Percentiles rank a stretch among this genome's conserved stretches.
Conservation (phyloP, 2,797 vertebrate species). For the Labeo calbasu region DNA sequence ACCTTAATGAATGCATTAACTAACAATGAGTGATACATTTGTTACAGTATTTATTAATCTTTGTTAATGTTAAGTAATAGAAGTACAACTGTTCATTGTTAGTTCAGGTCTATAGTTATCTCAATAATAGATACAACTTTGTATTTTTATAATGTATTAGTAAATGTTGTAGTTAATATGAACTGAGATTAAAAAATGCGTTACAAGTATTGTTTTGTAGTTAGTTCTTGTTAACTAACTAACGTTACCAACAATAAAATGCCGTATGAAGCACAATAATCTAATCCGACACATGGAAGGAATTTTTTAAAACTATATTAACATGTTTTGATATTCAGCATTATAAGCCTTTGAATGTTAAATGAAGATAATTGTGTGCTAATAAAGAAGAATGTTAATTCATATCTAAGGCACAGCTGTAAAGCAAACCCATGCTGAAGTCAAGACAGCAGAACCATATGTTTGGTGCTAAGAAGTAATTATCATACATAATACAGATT, state of each 20-base stretch:
- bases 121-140: too few species aligned
- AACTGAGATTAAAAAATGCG: too few species aligned
- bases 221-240: too few species aligned
- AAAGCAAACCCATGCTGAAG: slow-evolving; percentile 46
- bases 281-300: not conserved
- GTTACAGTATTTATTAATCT: too few species aligned
- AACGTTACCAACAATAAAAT: not conserved
- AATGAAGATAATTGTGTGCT: slow-evolving; percentile 50
- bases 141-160: too few species aligned
- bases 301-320: slow-evolving; percentile 68
- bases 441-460: slow-evolving; percentile 42
- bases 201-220: too few species aligned
- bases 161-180: too few species aligned
- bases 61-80: too few species aligned
- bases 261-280: not conserved
- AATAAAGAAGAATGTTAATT: slow-evolving; percentile 48
- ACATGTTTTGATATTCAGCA: slow-evolving; percentile 61
- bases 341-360: slow-evolving; percentile 46
- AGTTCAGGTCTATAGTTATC: too few species aligned
- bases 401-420: slow-evolving; percentile 53
- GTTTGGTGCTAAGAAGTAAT: slow-evolving; percentile 55
- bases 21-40: too few species aligned
- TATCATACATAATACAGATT: slow-evolving; percentile 50
- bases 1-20: too few species aligned
- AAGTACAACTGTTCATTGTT: too few species aligned